Evolutionary conservation across 35 echinoderm and acorn worm genomes (phyloP), one percentile per base, ranked within the genome.

Genomic region (Stichopus chloronotus): DNA sequence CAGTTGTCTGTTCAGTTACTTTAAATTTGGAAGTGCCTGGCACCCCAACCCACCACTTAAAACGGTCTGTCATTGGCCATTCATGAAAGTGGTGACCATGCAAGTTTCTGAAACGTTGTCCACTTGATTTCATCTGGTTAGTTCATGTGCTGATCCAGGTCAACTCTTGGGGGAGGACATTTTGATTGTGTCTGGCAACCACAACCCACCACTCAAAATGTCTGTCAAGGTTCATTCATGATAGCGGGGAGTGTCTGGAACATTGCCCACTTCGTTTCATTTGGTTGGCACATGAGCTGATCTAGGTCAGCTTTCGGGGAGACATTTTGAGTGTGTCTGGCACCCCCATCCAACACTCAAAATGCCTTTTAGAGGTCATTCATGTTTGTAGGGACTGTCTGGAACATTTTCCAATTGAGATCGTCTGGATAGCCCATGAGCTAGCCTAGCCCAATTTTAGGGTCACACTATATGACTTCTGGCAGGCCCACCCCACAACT

Each of bases 71-170:
- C 78, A 80, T 9, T 20, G 78, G 78, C 78, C 78, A 80, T 80
- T 80, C 78, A 80, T 80, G 78, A 68, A 9, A 68, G 78, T 80
- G 78, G 78, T n/a, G n/a, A n/a, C n/a, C n/a, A n/a, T n/a, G n/a
- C n/a, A 23, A 80, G 8, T 80, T 8, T 80, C 14, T 43, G 14
- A 23, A 80, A 8, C 78, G 25, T 80, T 80, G 8, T 8, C 9
- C 78, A 80, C 78, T 80, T 80, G 14, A n/a, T n/a, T n/a, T n/a
- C n/a, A n/a, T n/a, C n/a, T n/a, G n/a, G n/a, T n/a, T n/a, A n/a
- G n/a, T n/a, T 80, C 78, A 80, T 80, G 78, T 13, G 78, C 78
- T 80, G 25, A 43, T 17, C 78, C 25, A 80, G 78, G 8, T 43
- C 25, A 80, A 23, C 78, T 80, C 14, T 80, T 8, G 14, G 78